Percentiles rank a stretch among this genome's conserved stretches.
Conservation (phyloP, 2,888 invertebrate species). For the Phyllotreta striolata region DNA sequence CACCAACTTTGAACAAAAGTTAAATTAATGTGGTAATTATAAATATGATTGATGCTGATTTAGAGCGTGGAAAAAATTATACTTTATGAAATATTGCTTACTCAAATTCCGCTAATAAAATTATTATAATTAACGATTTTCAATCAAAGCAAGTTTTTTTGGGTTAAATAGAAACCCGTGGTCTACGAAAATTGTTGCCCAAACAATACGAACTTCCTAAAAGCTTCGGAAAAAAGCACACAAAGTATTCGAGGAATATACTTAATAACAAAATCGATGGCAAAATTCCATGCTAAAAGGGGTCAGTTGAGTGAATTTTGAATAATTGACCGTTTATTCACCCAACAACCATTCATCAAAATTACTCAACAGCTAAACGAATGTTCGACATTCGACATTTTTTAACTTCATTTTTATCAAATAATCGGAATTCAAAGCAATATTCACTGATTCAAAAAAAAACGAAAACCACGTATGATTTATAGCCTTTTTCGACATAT, state of each 20-base stretch:
- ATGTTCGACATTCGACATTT: conserved; percentile 7
- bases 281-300: conserved; percentile 1
- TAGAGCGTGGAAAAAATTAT: no score
- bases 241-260: background rate
- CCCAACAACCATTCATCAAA: conserved; percentile 4
- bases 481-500: conserved; percentile 1
- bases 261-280: conserved; percentile 12
- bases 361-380: conserved; percentile 10
- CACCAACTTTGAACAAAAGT: no score
- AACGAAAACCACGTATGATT: background rate
- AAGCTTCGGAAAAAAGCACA: background rate
- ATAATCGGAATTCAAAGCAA: background rate
- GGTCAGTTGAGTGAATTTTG: conserved; percentile 14
- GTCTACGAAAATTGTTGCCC: background rate
- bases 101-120: no score
- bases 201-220: conserved; percentile 1
- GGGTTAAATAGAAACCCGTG: no score
- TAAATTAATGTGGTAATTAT: no score
- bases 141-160: no score
- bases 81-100: no score
- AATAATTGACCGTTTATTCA: conserved; percentile 13
- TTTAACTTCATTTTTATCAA: conserved; percentile 3
- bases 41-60: no score
- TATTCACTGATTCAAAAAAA: background rate
- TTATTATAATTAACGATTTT: no score